Evolutionary conservation across 2,888 invertebrate genomes (phyloP).

Genomic region (Apotomis capreana): DNA sequence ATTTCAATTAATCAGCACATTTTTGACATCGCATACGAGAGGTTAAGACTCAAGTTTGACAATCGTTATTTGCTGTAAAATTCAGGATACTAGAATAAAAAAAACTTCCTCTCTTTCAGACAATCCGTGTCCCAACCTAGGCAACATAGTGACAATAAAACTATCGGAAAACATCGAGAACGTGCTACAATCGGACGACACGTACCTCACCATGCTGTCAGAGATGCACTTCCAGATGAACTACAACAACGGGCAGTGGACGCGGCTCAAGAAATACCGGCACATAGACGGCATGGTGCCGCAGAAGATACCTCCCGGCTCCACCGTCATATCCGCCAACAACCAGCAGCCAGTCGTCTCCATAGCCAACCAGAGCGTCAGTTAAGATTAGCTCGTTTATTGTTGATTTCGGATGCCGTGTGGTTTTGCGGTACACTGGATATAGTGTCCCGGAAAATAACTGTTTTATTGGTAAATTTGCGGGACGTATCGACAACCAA

Average conservation of each 20-base stretch:
- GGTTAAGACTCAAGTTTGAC: too few species aligned
- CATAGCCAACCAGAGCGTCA: constrained; percentile 74
- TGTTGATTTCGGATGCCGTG: not conserved
- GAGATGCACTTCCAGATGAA: constrained; percentile 99
- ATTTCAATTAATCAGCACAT: too few species aligned
- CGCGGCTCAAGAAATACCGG: constrained; percentile 93
- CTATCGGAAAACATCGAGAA: constrained; percentile 96
- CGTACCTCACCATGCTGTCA: constrained; percentile 90
- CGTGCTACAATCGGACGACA: constrained; percentile 93
- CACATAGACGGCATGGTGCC: constrained; percentile 85
- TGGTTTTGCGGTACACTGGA: not conserved
- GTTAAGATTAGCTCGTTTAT: constrained; percentile 53
- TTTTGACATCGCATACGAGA: too few species aligned
- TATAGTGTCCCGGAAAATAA: not conserved
- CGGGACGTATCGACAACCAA: too few species aligned
- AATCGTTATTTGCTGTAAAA: too few species aligned
- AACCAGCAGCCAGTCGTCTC: constrained; percentile 76
- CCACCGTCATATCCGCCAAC: constrained; percentile 71
- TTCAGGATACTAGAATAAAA: not conserved
- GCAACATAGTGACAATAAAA: constrained; percentile 98
- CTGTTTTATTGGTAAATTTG: too few species aligned
- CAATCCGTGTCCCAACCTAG: constrained; percentile 98
- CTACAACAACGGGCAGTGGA: constrained; percentile 99
- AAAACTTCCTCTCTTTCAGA: constrained; percentile 80
- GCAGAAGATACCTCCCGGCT: constrained; percentile 74